Percentiles rank a stretch among this genome's conserved stretches.
Conservation (phyloP, 2,888 invertebrate genomes). For the Apamea anceps region DNA sequence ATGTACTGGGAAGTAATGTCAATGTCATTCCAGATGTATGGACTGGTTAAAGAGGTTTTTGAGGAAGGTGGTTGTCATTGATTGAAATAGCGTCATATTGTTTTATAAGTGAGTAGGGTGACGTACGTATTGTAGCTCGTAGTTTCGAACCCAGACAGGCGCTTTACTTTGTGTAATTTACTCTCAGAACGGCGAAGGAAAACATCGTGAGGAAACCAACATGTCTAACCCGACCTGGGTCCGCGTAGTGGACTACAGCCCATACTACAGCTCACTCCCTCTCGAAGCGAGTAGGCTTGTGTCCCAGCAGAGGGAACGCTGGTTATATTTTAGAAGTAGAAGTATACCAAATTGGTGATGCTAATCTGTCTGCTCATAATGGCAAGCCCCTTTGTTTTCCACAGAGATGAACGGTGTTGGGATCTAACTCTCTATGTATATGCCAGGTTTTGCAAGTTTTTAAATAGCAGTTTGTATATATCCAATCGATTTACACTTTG, state of each 20-base stretch:
- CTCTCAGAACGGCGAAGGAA: neutral
- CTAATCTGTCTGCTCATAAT: neutral
- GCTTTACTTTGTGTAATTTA: neutral
- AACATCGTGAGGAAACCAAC: neutral
- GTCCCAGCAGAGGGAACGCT: no score
- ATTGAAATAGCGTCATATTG: neutral
- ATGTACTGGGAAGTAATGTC: constrained; percentile 37
- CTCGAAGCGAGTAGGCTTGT: no score
- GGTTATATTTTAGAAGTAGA: neutral
- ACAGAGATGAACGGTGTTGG: neutral
- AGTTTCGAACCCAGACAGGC: neutral
- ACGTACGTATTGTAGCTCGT: neutral
- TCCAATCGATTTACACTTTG: neutral
- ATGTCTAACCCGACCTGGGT: neutral
- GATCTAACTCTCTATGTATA: neutral
- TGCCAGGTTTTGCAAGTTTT: neutral
- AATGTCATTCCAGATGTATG: constrained; percentile 42
- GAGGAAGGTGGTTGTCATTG: neutral
- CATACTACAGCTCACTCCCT: no score
- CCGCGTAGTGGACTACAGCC: neutral
- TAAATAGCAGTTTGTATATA: neutral
- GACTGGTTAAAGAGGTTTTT: constrained; percentile 19
- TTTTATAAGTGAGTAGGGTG: neutral
- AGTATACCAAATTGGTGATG: neutral
- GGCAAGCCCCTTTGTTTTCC: neutral